These are phyloP conservation scores for Calvadosia cruxmelitensis DNA, from an alignment of 30 jellyfish, hydroid and myxozoan species.

Conservation along the genomic window DNA sequence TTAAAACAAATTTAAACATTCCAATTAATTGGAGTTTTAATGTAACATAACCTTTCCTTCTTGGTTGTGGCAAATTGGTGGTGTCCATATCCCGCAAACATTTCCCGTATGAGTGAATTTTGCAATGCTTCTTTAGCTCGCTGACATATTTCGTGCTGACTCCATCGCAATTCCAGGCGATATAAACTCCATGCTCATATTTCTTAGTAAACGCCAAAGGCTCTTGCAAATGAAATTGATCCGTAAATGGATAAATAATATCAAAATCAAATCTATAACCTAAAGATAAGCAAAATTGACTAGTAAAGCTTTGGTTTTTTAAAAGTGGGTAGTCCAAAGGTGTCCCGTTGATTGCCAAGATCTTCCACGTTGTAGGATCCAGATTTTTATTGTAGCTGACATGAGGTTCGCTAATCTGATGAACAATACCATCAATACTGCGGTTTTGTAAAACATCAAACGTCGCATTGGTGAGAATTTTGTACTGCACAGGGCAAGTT, in stretches of 20 bases:
- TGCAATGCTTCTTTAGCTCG: neutral
- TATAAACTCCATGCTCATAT: neutral
- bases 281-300: neutral
- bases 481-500: too few species aligned
- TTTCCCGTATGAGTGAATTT: neutral
- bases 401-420: too few species aligned
- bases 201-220: neutral
- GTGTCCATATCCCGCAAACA: neutral
- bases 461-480: too few species aligned
- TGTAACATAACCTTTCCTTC: neutral
- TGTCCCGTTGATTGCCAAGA: neutral
- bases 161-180: neutral
- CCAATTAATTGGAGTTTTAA: too few species aligned
- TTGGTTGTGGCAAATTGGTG: neutral
- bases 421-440: too few species aligned
- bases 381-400: too few species aligned
- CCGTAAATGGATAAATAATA: neutral
- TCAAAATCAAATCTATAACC: neutral
- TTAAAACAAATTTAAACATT: neutral
- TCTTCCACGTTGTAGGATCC: too few species aligned
- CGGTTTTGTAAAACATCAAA: too few species aligned
- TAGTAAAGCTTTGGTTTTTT: neutral
- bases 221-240: neutral
- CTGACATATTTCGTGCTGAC: neutral
- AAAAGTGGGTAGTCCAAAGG: neutral